Base-by-base conservation (phyloP, 2,797 vertebrate species). In the Oreochromis mossambicus region DNA sequence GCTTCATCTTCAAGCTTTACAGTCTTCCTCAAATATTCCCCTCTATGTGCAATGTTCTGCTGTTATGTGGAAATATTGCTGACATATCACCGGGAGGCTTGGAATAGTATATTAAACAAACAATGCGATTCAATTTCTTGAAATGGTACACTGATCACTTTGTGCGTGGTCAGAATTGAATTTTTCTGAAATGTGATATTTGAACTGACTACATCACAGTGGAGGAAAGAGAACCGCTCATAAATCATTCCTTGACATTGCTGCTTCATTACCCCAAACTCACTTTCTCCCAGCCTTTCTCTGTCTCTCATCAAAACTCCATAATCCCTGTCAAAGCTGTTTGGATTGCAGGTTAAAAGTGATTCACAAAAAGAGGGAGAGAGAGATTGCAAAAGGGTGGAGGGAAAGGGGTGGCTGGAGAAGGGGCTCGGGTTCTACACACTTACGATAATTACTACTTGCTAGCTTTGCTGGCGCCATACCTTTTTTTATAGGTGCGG, bases 241-340 rank as follows among this genome's bases (percentile, higher is more conserved):
- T 96, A 94, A 95, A 96, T 94, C 94, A 94, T 93, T 90, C 85
- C 84, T 86, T 87, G 92, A 93, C 92, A 94, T 93, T 91, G 93
- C 92, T 93, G 93, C 94, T 94, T 94, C 94, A 95, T 95, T 95
- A 95, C 93, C 92, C 91, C 92, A 93, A 90, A 87, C 91, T 92
- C 92, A 94, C 92, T 94, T 88, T 93, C 89, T 87, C 80, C 56
- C 88, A 84, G 87, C 84, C 87, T 85, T 91, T 89, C 90, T 93
- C 86, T 89, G 91, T 89, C 90, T 92, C 90, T 91, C 91, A 92
- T 95, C 94, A 93, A 94, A 94, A 94, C 82, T 92, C 89, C 88
- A 94, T 96, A 94, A 95, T 94, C 90, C 88, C 87, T 90, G 94
- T 95, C 94, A 94, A 92, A 96, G 85, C 90, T 90, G 92, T 92